Base-by-base conservation (phyloP, 2,113 vertebrate species). In the Caretta caretta region DNA sequence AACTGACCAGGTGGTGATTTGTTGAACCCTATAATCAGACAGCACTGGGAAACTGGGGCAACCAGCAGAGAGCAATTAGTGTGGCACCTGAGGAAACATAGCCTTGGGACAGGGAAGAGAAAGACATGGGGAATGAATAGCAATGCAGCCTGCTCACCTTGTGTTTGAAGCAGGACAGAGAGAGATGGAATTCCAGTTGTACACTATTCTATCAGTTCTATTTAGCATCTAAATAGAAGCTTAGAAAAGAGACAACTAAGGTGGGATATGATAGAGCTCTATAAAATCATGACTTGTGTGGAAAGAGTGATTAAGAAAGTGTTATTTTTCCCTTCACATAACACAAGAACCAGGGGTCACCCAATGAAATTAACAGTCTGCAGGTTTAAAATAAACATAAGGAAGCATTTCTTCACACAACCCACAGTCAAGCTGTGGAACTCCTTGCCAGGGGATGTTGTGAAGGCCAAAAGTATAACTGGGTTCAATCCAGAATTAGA, bases 61-160 rank as follows among this genome's bases (percentile, higher is more conserved):
- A 8, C 56, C 2, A 3, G 5, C 17, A 29, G 48, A 35, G 78
- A 7, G 17, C 7, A 1, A 49, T 76, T 6, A 46, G 90, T 62
- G 9, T 0, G 0, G 0, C 16, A 20, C 57, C 90, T 3, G 9
- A 50, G 50, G 14, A n/a, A 19, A 65, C 4, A 4, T 2, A 0
- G 49, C 8, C 0, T 0, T 9, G 48, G 22, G 57, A 22, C 13
- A 14, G 11, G 13, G 14, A 42, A n/a, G 62, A 35, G 13, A 46
- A 69, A 62, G 59, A 49, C 31, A 17, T 19, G 27, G 16, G 59
- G 59, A 56, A 65, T 65, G 83, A 62, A 10, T 4, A 29, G 35
- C 20, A 57, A 69, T 62, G 83, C 62, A 46, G n/a, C 42, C 22
- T 38, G 49, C 48, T 35, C 16, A 4, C 59, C 59, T 50, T 17